Percentiles rank a stretch among this genome's conserved stretches.
phyloP scores from a whole-genome alignment of 2,888 invertebrate species.

The Eristalis intricaria region DNA sequence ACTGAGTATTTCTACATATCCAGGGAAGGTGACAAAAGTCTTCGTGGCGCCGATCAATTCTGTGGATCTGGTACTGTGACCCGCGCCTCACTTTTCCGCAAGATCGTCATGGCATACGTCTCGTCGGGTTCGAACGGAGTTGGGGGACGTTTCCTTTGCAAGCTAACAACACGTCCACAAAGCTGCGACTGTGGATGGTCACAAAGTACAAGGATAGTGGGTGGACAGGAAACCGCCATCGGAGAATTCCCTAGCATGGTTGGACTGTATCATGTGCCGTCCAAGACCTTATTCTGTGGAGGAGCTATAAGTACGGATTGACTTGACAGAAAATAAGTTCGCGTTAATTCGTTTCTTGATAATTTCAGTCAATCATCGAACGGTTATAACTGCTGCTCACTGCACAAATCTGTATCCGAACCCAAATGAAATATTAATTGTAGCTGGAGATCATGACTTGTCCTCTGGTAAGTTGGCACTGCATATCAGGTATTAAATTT shows the following conservation, averaged over 20 bases:
- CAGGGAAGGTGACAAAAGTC: slow-evolving; percentile 76
- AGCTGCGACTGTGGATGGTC: slow-evolving; percentile 80
- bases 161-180: slow-evolving; percentile 71
- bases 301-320: slow-evolving; percentile 80
- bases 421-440: slow-evolving; percentile 77
- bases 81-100: slow-evolving; percentile 75
- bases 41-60: slow-evolving; percentile 76
- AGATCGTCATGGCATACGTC: slow-evolving; percentile 76
- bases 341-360: not conserved
- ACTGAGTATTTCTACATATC: slow-evolving; percentile 78
- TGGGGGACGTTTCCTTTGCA: slow-evolving; percentile 76
- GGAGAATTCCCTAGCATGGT: slow-evolving; percentile 85
- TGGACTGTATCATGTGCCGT: slow-evolving; percentile 80
- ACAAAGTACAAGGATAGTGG: slow-evolving; percentile 82
- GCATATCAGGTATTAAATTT: not conserved
- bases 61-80: slow-evolving; percentile 76
- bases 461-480: slow-evolving; percentile 77
- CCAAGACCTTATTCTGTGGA: slow-evolving; percentile 80
- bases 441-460: slow-evolving; percentile 83
- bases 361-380: slow-evolving; percentile 77
- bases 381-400: slow-evolving; percentile 83
- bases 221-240: slow-evolving; percentile 82
- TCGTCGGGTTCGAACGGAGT: slow-evolving; percentile 60
- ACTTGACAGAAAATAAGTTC: not conserved
- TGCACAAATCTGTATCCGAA: slow-evolving; percentile 77